Evolutionary conservation across 2,888 invertebrate genomes (phyloP), one percentile per base, ranked within the genome.

Genomic region (Caenorhabditis sp.): DNA sequence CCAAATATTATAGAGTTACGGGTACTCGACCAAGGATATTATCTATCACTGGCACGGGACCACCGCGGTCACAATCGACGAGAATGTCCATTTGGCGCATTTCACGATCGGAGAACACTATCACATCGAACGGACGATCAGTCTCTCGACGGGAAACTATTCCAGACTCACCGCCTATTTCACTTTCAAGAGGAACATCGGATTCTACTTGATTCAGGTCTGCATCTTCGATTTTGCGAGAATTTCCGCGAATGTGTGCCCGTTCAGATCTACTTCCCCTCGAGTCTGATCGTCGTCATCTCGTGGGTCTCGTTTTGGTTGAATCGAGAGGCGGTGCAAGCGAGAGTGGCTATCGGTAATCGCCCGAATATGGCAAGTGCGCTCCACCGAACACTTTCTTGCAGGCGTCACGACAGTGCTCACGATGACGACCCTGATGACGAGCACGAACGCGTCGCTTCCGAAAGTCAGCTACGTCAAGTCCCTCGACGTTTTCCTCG

Each of bases 381-480:
- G 45, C 20, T 59, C 9, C 13, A 45, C 20, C 9, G 15, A 39
- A 37, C 50, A 39, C 37, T 37, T 24, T 17, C 24, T 45, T 83
- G 27, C 65, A 85, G 88, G 89, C 4, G 90, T 90, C 45, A 90
- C 90, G 13, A 90, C 90, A n/a, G 89, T 90, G 22, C 82, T 90
- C 43, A 90, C 90, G 11, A 89, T 90, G 89, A 90, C 90, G 6
- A 90, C 90, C 1, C 80, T 90, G 59, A 90, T 90, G 84, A 89
- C 90, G 2, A 87, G 86, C 50, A 90, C 90, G 4, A 90, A 90
- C 78, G 88, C 89, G 8, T 83, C 87, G 8, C 79, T 90, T 48
- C 90, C 90, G 8, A 90, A 90, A 85, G 87, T 87, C 13, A 83
- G 83, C 56, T 90, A 90, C 76, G 87, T 90, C 39, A 90, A 90